Evolutionary conservation across 2,113 vertebrate species (phyloP), one percentile per base, ranked within the genome.

Genomic region (Taxidea taxus): DNA sequence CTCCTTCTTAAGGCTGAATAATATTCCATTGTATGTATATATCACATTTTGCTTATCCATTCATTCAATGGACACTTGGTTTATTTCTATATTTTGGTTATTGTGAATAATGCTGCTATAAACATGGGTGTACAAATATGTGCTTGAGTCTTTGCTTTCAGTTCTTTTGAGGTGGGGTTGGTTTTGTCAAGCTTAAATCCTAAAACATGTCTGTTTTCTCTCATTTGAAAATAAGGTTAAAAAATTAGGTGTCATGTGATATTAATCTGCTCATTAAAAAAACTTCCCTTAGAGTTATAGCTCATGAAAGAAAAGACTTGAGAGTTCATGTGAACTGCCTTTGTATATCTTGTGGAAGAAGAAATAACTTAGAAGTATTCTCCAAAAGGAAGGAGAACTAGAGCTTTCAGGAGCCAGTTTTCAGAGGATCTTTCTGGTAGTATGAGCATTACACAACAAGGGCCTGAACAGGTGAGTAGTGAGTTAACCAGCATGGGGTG

Each of bases 401-500:
- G 49, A 39, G 47, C 1, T 51, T 14, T 34, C 31, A 39, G 74
- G 47, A 87, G 44, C 8, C 6, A 14, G 20, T 49, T 72, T 78
- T 64, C 23, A 93, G 10, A 91, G 23, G 31, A 58, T 4, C 1
- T 58, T 91, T 66, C 7, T 3, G 37, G 72, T 25, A 80, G 75
- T 11, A 58, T 64, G 1, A 70, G 9, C 6, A 4, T 58, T 44
- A 20, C 2, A 16, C 7, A 47, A 15, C 1, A 47, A 74, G 56
- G 60, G 12, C 31, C 12, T 68, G 51, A 31, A 9, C 27, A 20
- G 37, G 7, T 21, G 18, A 42, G 54, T 16, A 5, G 4, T 5
- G 21, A 51, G 37, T 13, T 9, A 5, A 2, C 29, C 21, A 39
- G 7, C 13, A 1, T 7, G 6, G 6, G 10, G 6, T 39, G 12